These are phyloP conservation scores for Leucoraja ocellata DNA, from an alignment of 2,797 vertebrate species.

Conservation along the genomic window DNA sequence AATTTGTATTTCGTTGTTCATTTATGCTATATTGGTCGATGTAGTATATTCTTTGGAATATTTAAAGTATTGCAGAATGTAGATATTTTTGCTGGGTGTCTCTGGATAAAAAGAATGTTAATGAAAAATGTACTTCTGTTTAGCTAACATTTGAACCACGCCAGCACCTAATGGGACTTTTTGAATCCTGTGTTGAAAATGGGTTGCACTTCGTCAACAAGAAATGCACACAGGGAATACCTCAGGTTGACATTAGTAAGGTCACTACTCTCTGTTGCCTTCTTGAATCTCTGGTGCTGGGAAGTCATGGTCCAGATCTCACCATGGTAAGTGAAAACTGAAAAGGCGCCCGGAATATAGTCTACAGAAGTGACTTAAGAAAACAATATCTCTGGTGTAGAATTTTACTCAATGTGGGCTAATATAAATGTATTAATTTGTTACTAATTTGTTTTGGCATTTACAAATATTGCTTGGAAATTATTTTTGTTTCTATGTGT, in stretches of 20 bases:
- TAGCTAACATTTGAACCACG: constrained; percentile 60
- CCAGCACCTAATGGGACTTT: constrained; percentile 65
- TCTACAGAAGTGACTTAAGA: background rate
- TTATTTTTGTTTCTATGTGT: background rate
- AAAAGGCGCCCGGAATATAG: background rate
- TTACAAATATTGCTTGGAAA: background rate
- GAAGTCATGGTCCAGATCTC: constrained; percentile 57
- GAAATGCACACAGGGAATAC: constrained; percentile 68
- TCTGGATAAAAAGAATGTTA: background rate
- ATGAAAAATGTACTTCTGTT: constrained; percentile 43
- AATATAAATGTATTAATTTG: background rate
- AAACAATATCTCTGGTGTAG: background rate
- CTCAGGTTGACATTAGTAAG: constrained; percentile 82
- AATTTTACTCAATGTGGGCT: background rate
- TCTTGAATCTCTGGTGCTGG: constrained; percentile 70
- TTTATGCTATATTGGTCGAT: background rate
- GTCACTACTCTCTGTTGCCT: constrained; percentile 74
- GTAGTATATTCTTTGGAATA: background rate
- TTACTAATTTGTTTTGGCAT: background rate
- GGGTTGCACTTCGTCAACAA: constrained; percentile 69
- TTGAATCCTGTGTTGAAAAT: constrained; percentile 66
- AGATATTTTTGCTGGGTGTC: background rate
- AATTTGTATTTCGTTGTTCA: background rate
- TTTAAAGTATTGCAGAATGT: background rate
- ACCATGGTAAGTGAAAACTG: constrained; percentile 59